Conservation (phyloP, 1,140 invertebrate species). For the Holotrichia oblita region DNA sequence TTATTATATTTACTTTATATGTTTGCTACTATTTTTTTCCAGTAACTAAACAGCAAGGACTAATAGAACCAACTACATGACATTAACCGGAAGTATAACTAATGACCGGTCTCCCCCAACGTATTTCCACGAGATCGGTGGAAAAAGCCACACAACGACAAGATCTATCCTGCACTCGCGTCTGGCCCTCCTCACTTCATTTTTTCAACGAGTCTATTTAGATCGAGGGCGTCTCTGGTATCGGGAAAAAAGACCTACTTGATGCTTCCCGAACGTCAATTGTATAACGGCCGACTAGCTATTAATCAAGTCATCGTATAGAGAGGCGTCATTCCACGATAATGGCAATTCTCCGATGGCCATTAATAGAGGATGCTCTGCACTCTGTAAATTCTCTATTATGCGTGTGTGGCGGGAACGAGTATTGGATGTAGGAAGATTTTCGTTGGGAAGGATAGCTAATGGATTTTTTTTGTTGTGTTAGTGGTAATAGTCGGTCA, state of each 20-base stretch:
- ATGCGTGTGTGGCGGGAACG: not conserved
- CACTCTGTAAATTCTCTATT: not conserved
- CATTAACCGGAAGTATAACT: constrained; percentile 12
- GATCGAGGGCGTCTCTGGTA: not conserved
- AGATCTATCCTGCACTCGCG: not conserved
- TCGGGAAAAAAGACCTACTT: not conserved
- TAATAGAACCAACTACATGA: not conserved
- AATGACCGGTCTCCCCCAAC: not conserved
- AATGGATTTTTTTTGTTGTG: constrained; percentile 23
- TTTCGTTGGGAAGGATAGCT: not conserved
- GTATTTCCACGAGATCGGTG: not conserved
- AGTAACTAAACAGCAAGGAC: not conserved
- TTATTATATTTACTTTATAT: no score
- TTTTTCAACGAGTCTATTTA: constrained; percentile 9
- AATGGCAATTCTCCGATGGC: constrained; percentile 27
- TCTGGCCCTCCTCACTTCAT: not conserved
- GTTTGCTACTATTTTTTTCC: no score
- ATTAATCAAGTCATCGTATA: constrained; percentile 30
- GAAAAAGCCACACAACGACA: not conserved
- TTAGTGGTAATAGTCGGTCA: not conserved
- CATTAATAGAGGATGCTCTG: constrained; percentile 19
- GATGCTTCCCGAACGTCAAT: constrained; percentile 27
- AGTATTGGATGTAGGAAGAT: not conserved
- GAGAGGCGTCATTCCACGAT: constrained; percentile 25
- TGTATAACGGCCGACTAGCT: constrained; percentile 5